Conservation (phyloP, 2,113 vertebrate genomes). For the Catharus bicknelli region DNA sequence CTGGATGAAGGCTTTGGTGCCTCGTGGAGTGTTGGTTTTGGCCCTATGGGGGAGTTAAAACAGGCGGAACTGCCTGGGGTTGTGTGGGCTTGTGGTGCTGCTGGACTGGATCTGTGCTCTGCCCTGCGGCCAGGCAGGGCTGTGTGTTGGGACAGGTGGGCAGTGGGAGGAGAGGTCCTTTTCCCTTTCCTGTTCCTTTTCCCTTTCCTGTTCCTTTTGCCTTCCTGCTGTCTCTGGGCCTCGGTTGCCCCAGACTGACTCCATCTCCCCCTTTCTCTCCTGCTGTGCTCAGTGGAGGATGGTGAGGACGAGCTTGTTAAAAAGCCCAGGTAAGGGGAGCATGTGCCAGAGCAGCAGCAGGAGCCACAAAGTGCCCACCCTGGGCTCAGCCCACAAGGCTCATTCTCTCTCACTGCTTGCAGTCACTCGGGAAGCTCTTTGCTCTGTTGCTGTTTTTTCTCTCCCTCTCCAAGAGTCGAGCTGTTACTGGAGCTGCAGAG, state of each 20-base stretch:
- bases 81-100: rapidly evolving
- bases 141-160: background rate
- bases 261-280: conserved; percentile 50
- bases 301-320: conserved; percentile 89
- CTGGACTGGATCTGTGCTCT: background rate
- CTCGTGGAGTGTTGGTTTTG: background rate
- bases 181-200: background rate
- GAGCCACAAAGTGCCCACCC: background rate
- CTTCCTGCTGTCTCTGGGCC: background rate
- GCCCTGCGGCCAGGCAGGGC: rapidly evolving
- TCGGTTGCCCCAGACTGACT: background rate
- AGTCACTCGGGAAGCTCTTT: background rate
- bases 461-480: conserved; percentile 78
- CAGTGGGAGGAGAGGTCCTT: background rate
- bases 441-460: background rate
- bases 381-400: background rate
- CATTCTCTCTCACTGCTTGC: background rate
- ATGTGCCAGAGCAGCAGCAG: background rate
- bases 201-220: background rate
- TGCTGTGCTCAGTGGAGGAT: conserved; percentile 89
- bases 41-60: background rate
- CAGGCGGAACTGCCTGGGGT: rapidly evolving
- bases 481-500: conserved; percentile 87
- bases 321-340: conserved; percentile 85
- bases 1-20: background rate